Base-by-base conservation (phyloP, 92 coral and sea anemone genomes). In the Parazoanthus darwini region DNA sequence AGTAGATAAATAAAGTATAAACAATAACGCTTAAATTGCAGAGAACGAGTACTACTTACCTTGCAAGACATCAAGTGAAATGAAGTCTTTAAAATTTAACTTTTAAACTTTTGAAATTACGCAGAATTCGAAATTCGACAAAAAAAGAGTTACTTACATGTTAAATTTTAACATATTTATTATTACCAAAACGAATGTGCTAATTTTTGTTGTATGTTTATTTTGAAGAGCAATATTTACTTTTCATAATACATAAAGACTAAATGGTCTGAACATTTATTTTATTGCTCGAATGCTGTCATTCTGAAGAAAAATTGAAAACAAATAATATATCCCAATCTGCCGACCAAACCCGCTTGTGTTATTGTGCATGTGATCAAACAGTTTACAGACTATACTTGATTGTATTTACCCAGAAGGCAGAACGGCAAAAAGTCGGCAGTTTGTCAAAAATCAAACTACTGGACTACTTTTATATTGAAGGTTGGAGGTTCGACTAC, bases 161-260 rank as follows among this genome's bases (percentile, higher is more conserved):
- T 59, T 67, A 42, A 65, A 82, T 39, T 79, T 26, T 67, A 81
- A 37, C 77, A 82, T 2, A 67, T 39, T 39, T 39, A 39, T 39
- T 39, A 39, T 72, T 39, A 46, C 46, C 78, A 46, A 44, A 44
- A 8, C 23, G 38, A 39, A 82, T 82, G 86, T 66, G 77, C 58
- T 35, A 66, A 67, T 82, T 82, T 82, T 82, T 66, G 43, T 23
- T 48, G 78, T 68, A 5, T 84, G 68, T 84, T 84, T 71, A 54
- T 68, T 84, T 84, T 84, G 44, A 48, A 71, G 78, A 67, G 26
- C 42, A 5, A 72, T 84, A 35, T 84, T 84, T 84, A 46, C 78
- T 84, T 84, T 71, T 72, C 78, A 84, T 48, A 44, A 84, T 71
- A 70, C 51, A 84, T 84, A 71, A 72, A 84, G 71, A 84, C 38